Percentiles rank a stretch among this genome's conserved stretches.
These are phyloP conservation scores for Drosophila santomea DNA, from an alignment of 1,140 invertebrate species.

Conservation along the genomic window DNA sequence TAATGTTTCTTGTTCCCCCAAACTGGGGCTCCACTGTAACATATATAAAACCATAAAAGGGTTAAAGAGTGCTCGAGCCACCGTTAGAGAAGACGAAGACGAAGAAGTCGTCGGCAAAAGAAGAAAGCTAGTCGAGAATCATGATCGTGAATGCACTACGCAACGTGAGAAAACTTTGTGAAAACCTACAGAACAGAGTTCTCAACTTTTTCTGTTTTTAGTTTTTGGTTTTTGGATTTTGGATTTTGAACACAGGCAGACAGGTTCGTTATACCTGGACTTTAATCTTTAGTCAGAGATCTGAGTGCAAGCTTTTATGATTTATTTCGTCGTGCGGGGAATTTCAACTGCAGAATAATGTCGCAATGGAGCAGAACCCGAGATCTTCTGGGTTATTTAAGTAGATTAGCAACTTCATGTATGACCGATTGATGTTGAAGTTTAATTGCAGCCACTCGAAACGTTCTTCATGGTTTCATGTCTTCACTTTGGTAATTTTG, in stretches of 20 bases:
- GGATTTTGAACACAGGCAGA: conserved; percentile 16
- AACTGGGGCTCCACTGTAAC: neutral
- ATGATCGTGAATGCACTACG: conserved; percentile 25
- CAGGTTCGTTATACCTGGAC: neutral
- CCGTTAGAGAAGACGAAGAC: conserved; percentile 22
- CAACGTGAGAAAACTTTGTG: conserved; percentile 20
- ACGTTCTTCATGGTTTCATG: neutral
- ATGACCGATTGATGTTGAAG: neutral
- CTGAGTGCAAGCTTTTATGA: conserved; percentile 26
- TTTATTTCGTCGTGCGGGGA: conserved; percentile 29
- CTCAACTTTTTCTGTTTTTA: neutral
- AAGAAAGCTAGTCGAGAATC: conserved; percentile 29
- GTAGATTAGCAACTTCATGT: neutral
- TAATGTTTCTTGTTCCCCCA: conserved; percentile 15
- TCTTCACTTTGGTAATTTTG: neutral
- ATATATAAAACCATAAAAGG: conserved; percentile 29
- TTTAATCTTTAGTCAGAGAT: conserved; percentile 24
- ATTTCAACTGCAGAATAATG: conserved; percentile 10
- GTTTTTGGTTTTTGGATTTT: neutral
- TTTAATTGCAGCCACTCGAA: neutral
- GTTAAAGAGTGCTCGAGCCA: conserved; percentile 41
- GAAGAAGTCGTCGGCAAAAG: conserved; percentile 34
- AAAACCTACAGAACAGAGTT: conserved; percentile 10
- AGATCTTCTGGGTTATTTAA: neutral
- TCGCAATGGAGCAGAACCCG: conserved; percentile 14